Evolutionary conservation across 1,140 invertebrate genomes (phyloP).

Genomic region (Drosophila kurseongensis): DNA sequence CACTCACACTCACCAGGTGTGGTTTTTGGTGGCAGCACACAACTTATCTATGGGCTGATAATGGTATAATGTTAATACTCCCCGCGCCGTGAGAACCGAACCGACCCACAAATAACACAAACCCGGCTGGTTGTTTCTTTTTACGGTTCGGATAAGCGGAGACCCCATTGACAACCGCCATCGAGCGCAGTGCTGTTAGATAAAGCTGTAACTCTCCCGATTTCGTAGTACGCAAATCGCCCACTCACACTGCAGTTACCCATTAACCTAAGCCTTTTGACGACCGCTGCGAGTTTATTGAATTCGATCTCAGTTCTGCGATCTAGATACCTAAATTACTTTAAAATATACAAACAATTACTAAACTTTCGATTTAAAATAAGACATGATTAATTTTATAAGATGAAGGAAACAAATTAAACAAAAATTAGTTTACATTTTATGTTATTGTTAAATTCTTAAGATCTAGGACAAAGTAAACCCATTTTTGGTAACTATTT

Average conservation of each 20-base stretch:
- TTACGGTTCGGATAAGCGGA: constrained; percentile 37
- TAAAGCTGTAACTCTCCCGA: constrained; percentile 18
- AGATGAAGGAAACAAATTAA: too few species aligned
- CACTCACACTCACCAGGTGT: constrained; percentile 10
- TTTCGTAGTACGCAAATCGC: not conserved
- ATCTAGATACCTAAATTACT: too few species aligned
- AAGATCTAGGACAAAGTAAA: too few species aligned
- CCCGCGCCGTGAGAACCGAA: constrained; percentile 35
- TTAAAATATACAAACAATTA: too few species aligned
- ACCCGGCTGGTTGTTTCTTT: constrained; percentile 24
- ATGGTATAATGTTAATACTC: constrained; percentile 26
- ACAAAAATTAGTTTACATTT: too few species aligned
- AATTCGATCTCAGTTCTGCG: not conserved
- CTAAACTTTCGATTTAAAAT: too few species aligned
- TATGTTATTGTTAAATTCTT: too few species aligned
- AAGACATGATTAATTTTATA: too few species aligned
- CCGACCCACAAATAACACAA: constrained; percentile 14
- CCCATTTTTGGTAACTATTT: not conserved
- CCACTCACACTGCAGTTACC: not conserved
- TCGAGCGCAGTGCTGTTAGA: constrained; percentile 21
- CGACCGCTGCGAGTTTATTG: not conserved
- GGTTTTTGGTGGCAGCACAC: constrained; percentile 28
- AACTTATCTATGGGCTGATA: constrained; percentile 59
- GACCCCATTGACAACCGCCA: constrained; percentile 43
- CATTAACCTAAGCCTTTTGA: not conserved